Base-by-base conservation (phyloP, 2,797 vertebrate genomes). In the Gobio occitaniae region DNA sequence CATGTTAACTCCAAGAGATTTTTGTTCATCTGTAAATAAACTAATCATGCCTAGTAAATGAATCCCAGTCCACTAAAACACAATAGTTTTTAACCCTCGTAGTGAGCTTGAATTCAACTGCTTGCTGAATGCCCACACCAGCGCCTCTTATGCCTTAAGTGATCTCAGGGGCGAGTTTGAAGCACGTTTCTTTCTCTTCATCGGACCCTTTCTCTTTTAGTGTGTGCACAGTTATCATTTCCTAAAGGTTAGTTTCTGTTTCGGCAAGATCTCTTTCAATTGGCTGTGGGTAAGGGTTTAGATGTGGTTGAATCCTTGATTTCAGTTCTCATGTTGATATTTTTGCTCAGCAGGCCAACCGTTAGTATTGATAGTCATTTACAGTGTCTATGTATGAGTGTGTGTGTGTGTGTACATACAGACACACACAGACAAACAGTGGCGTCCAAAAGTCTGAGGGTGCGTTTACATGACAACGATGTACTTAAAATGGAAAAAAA, bases 31-130 rank as follows among this genome's bases (percentile, higher is more conserved):
- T 98, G 97, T 97, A 97, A 95, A 97, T 97, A 95, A 96, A 97
- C 96, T 97, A 97, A 97, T 96, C 93, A 91, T 96, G 95, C 95
- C 96, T 96, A 97, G 96, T 97, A 96, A 94, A 96, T 96, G 93
- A 94, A 95, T 89, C 82, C 87, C 90, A 94, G 92, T 94, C 92
- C 92, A 95, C 97, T 96, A 78, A 96, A 96, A 96, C 94, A 90
- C 92, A 94, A 90, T 93, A 84, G 74, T 83, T 84, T 65, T 90
- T 97, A 97, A 96, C 96, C 96, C 90, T 94, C 92, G 93, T 93
- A 69, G 91, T 90, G 88, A 92, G 96, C 97, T 96, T 96, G 92
- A 95, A 94, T 94, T 95, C 93, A 95, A 93, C 96, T 94, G 96
- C 96, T 96, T 96, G 95, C 96, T 94, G 82, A 94, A 82, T 94